phyloP scores from a whole-genome alignment of 2,113 vertebrate genomes.

The Eublepharis macularius region DNA sequence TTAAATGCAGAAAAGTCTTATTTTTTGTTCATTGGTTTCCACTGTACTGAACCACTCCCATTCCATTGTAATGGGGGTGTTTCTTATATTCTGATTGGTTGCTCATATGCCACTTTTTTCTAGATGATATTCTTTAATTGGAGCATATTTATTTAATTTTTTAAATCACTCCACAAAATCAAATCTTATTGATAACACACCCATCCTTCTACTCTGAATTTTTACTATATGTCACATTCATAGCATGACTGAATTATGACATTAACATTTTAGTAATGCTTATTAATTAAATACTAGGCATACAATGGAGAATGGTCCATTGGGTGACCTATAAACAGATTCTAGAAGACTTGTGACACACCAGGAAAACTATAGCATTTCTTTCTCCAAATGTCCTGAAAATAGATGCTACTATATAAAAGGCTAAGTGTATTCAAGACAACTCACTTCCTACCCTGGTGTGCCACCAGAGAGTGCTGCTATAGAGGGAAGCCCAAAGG shows the following conservation, averaged over 20 bases:
- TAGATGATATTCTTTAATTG: neutral
- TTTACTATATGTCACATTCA: neutral
- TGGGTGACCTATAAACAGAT: neutral
- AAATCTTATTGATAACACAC: neutral
- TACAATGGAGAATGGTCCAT: neutral
- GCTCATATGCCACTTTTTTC: neutral
- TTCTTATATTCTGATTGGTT: neutral
- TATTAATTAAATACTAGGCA: neutral
- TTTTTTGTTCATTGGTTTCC: too few relatives aligned
- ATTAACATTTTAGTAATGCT: neutral
- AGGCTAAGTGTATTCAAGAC: too few relatives aligned
- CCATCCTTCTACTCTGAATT: neutral
- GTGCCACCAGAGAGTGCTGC: too few relatives aligned
- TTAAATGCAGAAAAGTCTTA: too few relatives aligned
- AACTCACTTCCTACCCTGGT: too few relatives aligned
- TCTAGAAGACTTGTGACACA: neutral
- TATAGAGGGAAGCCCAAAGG: too few relatives aligned
- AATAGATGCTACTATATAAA: too few relatives aligned
- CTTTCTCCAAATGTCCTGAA: too few relatives aligned
- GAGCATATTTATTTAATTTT: neutral
- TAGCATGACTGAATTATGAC: neutral
- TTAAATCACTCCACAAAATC: neutral
- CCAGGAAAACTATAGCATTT: neutral
- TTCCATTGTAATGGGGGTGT: too few relatives aligned
- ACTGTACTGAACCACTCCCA: too few relatives aligned